Evolutionary conservation across 2,797 vertebrate species (phyloP).

Genomic region (Anguilla pacifica): DNA sequence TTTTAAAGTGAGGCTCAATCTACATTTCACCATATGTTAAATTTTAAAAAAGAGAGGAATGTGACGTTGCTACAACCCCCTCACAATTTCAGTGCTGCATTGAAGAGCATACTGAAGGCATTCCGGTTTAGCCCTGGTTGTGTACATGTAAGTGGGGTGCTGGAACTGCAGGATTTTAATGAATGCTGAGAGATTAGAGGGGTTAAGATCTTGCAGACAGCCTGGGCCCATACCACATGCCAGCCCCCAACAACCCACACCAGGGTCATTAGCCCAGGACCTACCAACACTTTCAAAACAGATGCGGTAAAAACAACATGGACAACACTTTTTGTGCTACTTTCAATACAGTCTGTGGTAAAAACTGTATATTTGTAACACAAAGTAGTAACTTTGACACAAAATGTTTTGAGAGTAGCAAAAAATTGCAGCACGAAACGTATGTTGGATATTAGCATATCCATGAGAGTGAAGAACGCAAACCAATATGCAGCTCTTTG

Average conservation of each 20-base stretch:
- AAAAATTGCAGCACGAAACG: neutral
- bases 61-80: neutral
- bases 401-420: neutral
- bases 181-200: slow-evolving; percentile 2
- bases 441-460: neutral
- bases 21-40: neutral
- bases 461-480: neutral
- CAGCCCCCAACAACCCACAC: neutral
- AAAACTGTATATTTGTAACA: neutral
- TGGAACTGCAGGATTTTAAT: neutral
- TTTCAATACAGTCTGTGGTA: no score
- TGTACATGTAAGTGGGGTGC: neutral
- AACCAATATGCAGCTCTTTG: neutral
- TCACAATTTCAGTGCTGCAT: neutral
- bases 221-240: neutral
- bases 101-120: neutral
- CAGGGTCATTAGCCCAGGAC: neutral
- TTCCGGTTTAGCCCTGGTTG: neutral
- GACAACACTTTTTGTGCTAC: no score
- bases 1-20: no score
- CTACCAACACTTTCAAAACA: neutral
- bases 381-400: neutral
- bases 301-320: neutral
- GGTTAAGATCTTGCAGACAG: neutral
- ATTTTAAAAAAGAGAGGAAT: neutral